Evolutionary conservation across 2,113 vertebrate genomes (phyloP).

Genomic region (Scopus umbretta): DNA sequence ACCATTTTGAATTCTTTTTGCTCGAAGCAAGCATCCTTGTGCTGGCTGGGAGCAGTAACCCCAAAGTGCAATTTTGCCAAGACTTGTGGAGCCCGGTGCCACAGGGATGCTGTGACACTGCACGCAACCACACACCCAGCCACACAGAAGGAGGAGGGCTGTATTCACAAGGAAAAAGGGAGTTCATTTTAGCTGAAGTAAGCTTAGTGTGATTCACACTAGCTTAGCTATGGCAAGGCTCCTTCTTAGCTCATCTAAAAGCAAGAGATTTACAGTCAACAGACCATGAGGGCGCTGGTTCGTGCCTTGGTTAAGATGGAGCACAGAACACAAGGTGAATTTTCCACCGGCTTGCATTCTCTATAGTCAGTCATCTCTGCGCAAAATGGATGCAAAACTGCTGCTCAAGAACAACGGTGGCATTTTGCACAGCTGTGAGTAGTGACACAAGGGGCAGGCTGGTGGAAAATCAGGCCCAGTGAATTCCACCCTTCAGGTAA

Average conservation of each 20-base stretch:
- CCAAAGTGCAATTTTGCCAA: neutral
- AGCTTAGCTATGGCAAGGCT: constrained; percentile 25
- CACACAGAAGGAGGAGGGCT: neutral
- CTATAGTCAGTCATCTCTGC: neutral
- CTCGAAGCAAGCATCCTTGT: neutral
- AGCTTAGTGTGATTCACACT: constrained; percentile 18
- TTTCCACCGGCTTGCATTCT: constrained; percentile 45
- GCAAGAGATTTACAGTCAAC: constrained; percentile 30
- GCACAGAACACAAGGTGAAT: constrained; percentile 36
- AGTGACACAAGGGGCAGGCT: neutral
- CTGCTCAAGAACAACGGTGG: constrained; percentile 7
- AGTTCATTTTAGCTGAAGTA: constrained; percentile 13
- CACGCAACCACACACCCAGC: neutral
- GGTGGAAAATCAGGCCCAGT: neutral
- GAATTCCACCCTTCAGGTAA: neutral
- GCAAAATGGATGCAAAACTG: constrained; percentile 1
- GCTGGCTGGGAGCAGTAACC: neutral
- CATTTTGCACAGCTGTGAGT: neutral
- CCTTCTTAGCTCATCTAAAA: constrained; percentile 36
- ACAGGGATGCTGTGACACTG: neutral
- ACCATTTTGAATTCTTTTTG: neutral
- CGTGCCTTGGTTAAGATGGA: neutral
- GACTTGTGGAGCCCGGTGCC: neutral
- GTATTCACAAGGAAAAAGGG: neutral
- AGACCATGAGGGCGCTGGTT: constrained; percentile 35